Percentiles rank a stretch among this genome's conserved stretches.
These are phyloP conservation scores for Calyptommatus sinebrachiatus DNA, from an alignment of 2,113 vertebrate species.

Conservation along the genomic window DNA sequence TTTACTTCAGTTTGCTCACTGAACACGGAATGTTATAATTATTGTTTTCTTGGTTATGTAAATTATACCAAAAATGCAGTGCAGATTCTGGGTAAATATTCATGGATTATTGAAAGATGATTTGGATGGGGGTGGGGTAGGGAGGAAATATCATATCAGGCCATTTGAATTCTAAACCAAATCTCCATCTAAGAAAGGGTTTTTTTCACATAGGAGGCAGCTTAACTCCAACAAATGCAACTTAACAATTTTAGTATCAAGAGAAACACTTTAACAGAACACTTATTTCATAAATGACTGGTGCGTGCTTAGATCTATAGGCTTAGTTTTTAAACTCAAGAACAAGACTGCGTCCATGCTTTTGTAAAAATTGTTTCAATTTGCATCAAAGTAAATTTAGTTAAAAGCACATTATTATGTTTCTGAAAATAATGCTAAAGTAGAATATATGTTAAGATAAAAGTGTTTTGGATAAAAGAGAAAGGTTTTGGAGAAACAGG, in stretches of 20 bases:
- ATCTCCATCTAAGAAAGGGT: not conserved
- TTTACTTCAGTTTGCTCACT: slow-evolving; percentile 19
- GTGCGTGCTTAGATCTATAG: slow-evolving; percentile 14
- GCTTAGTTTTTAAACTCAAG: slow-evolving; percentile 31
- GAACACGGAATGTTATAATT: slow-evolving; percentile 17
- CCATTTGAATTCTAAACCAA: not conserved
- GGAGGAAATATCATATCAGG: not conserved
- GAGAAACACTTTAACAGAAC: slow-evolving; percentile 31
- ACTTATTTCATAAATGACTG: not conserved
- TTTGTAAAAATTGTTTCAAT: slow-evolving; percentile 45
- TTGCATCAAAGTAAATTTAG: slow-evolving; percentile 27
- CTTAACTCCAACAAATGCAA: slow-evolving; percentile 19
- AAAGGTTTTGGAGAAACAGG: not conserved
- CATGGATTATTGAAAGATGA: not conserved
- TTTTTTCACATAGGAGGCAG: not conserved
- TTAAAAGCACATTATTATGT: fast-evolving
- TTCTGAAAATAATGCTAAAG: slow-evolving; percentile 20
- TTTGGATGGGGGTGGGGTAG: not conserved
- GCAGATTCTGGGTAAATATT: not conserved
- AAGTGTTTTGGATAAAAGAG: not conserved
- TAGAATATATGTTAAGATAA: slow-evolving; percentile 17
- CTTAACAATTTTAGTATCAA: not conserved
- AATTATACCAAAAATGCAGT: not conserved
- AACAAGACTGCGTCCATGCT: slow-evolving; percentile 16
- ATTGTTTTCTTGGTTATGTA: slow-evolving; percentile 11